Percentiles rank a stretch among this genome's conserved stretches.
Evolutionary conservation across 2,888 invertebrate genomes (phyloP).

Genomic region (Tetranychus piercei): DNA sequence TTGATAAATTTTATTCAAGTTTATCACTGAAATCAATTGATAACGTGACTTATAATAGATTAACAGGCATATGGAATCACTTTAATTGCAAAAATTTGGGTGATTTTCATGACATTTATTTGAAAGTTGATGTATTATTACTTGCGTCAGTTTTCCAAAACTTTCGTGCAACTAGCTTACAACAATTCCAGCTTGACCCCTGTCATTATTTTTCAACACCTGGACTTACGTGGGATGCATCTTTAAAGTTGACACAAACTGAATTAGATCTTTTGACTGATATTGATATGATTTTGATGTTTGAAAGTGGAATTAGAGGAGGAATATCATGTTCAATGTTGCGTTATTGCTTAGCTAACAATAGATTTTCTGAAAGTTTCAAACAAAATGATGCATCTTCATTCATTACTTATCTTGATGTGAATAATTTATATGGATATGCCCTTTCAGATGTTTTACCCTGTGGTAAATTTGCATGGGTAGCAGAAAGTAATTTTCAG

Average conservation of each 20-base stretch:
- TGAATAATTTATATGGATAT: slow-evolving; percentile 4
- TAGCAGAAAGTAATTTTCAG: background rate
- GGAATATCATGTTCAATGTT: slow-evolving; percentile 2
- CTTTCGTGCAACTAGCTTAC: background rate
- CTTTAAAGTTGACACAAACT: background rate
- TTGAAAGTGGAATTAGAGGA: slow-evolving; percentile 8
- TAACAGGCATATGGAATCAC: background rate
- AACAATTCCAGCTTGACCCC: background rate
- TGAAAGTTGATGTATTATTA: background rate
- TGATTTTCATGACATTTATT: slow-evolving; percentile 1
- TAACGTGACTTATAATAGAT: background rate
- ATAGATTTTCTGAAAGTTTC: background rate
- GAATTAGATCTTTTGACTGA: background rate
- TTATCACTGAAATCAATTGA: background rate
- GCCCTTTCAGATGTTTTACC: slow-evolving; percentile 18
- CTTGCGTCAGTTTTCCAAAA: background rate
- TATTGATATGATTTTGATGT: slow-evolving; percentile 11
- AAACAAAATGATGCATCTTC: background rate
- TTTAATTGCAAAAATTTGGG: background rate
- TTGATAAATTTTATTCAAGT: background rate
- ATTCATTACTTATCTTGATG: background rate
- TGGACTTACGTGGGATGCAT: background rate
- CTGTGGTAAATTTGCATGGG: slow-evolving; percentile 16
- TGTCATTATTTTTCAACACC: slow-evolving; percentile 4
- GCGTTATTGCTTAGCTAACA: slow-evolving; percentile 14